Percentiles rank a stretch among this genome's conserved stretches.
These are phyloP conservation scores for Pygocentrus nattereri DNA, from an alignment of 2,797 vertebrate species.

Conservation along the genomic window DNA sequence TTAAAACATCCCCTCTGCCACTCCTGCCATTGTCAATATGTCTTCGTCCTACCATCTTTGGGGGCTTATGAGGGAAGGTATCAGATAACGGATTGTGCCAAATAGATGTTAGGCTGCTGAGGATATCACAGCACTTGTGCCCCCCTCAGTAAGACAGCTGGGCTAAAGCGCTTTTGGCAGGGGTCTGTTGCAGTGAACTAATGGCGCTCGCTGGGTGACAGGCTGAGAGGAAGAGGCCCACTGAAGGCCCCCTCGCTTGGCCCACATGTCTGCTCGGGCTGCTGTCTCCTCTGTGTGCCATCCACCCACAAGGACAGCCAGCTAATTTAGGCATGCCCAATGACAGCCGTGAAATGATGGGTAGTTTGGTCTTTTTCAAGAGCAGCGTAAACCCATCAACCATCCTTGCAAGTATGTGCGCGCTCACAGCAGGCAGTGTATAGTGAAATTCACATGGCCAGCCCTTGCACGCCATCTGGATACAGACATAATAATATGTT, in stretches of 20 bases:
- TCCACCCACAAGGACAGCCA: constrained; percentile 54
- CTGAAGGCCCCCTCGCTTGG: constrained; percentile 49
- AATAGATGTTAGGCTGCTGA: constrained; percentile 46
- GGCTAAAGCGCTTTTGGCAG: constrained; percentile 48
- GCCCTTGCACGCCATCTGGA: constrained; percentile 19
- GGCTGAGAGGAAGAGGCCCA: constrained; percentile 42
- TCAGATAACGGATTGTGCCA: constrained; percentile 47
- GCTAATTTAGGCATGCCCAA: constrained; percentile 58
- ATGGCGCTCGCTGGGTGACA: constrained; percentile 58
- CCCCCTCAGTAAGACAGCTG: constrained; percentile 55
- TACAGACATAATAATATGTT: not conserved
- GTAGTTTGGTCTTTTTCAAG: constrained; percentile 51
- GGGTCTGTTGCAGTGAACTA: constrained; percentile 51
- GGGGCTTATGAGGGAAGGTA: constrained; percentile 33
- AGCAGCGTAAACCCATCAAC: constrained; percentile 40
- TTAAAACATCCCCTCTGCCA: constrained; percentile 30
- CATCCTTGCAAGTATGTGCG: constrained; percentile 23
- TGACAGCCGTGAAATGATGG: constrained; percentile 57
- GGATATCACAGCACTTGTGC: constrained; percentile 25
- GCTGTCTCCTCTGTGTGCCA: constrained; percentile 55
- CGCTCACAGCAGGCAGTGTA: constrained; percentile 29
- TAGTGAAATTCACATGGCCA: constrained; percentile 14
- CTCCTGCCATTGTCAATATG: constrained; percentile 33
- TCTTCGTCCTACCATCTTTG: constrained; percentile 26
- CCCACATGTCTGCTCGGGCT: constrained; percentile 54